Evolutionary conservation across 2,888 invertebrate genomes (phyloP), one percentile per base, ranked within the genome.

Genomic region (Nymphalis polychloros): DNA sequence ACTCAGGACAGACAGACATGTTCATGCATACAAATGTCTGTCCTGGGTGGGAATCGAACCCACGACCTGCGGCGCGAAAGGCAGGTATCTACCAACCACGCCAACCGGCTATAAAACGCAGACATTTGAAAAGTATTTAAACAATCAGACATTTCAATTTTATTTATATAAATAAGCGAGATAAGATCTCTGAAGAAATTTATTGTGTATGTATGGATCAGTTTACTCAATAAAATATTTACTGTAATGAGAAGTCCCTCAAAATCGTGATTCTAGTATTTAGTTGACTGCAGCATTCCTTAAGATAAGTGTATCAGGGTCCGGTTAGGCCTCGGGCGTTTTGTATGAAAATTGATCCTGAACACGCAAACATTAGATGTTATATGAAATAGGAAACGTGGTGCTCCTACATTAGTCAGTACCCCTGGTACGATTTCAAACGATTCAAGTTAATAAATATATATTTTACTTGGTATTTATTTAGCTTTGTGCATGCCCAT

Each of bases 281-380:
- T 53, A 60, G 46, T 49, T 47, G 55, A 35, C 16, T 63, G 8
- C 57, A 62, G 55, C 67, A 67, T 72, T 72, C 71, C 66, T 63
- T 53, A 20, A 64, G 67, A 67, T 69, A 64, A 64, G 41, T 57
- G 27, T 50, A 71, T 65, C 66, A 55, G 63, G 53, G 31, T 49
- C 68, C 63, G 60, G 46, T 53, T 48, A 17, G 57, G 46, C 71
- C 64, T 63, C 35, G 20, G 68, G 68, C 59, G 60, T 53, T 67
- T 66, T 64, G 63, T 59, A 60, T 55, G 52, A 61, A 70, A 72
- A 73, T 73, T 72, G 72, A 49, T 67, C 63, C 67, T 64, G 60
- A 64, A 60, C 72, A 73, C 73, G 72, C 73, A 47, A 73, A 64
- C 69, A 67, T 68, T 70, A 67, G 67, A 57, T 62, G 49, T 48